Percentiles rank a stretch among this genome's conserved stretches.
Conservation (phyloP, 2,113 vertebrate species). For the Bufo gargarizans region DNA sequence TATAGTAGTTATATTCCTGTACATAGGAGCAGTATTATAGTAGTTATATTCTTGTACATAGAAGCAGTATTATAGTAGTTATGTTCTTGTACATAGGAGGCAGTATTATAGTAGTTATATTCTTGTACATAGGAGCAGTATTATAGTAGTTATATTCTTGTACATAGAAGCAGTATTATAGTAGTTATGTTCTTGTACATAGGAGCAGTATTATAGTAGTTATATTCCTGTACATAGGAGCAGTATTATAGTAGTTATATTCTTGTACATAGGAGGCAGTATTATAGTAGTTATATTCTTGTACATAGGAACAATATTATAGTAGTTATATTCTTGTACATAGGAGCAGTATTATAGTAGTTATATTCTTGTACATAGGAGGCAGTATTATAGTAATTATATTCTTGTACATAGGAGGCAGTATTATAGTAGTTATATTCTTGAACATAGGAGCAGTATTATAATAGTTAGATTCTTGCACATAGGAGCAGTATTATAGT, state of each 20-base stretch:
- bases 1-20: constrained; percentile 6
- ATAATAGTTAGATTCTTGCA: constrained; percentile 2
- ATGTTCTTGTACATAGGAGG: background rate
- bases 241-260: constrained; percentile 18
- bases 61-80: background rate
- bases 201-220: constrained; percentile 1
- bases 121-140: constrained; percentile 6
- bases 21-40: background rate
- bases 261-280: background rate
- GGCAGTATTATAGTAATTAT: constrained; percentile 8
- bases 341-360: constrained; percentile 5
- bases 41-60: background rate
- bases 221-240: background rate
- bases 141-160: constrained; percentile 19
- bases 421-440: constrained; percentile 14
- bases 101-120: constrained; percentile 5
- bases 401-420: background rate
- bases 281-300: constrained; percentile 18
- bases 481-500: constrained; percentile 2
- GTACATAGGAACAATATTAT: background rate
- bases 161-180: background rate
- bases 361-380: background rate
- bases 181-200: constrained; percentile 10
- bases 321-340: constrained; percentile 7
- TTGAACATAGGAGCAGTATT: background rate